Conservation (phyloP, 2,797 vertebrate genomes). For the Sandelia bainsii region DNA sequence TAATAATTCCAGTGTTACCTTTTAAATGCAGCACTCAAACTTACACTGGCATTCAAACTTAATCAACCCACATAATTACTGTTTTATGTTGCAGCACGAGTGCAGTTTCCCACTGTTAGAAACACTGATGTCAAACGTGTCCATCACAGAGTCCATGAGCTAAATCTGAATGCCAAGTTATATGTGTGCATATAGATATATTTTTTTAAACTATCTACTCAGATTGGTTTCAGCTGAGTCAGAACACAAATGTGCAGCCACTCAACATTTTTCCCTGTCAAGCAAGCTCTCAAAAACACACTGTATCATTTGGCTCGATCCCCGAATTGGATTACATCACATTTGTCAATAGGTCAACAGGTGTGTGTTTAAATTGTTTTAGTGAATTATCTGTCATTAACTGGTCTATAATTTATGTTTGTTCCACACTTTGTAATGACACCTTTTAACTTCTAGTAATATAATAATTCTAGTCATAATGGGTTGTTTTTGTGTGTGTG, state of each 20-base stretch:
- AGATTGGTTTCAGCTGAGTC: slow-evolving; percentile 20
- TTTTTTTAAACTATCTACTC: neutral
- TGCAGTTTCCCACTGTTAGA: neutral
- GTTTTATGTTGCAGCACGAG: neutral
- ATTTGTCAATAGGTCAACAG: neutral
- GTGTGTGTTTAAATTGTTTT: too few relatives aligned
- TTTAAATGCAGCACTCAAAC: neutral
- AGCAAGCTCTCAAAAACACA: neutral
- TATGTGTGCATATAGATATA: too few relatives aligned
- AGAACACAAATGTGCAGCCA: neutral
- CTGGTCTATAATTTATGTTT: neutral
- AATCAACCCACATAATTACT: neutral
- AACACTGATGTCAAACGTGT: slow-evolving; percentile 20
- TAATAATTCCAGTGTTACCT: neutral
- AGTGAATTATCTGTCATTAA: neutral
- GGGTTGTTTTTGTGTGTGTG: too few relatives aligned
- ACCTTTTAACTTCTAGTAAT: neutral
- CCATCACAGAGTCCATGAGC: neutral
- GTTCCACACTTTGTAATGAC: neutral
- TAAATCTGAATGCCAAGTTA: neutral
- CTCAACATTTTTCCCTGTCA: neutral
- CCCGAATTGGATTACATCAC: neutral
- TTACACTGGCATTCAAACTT: neutral
- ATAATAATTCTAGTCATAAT: neutral
- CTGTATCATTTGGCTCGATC: neutral